Conservation (phyloP, 2,113 vertebrate genomes). For the Alethe diademata region DNA sequence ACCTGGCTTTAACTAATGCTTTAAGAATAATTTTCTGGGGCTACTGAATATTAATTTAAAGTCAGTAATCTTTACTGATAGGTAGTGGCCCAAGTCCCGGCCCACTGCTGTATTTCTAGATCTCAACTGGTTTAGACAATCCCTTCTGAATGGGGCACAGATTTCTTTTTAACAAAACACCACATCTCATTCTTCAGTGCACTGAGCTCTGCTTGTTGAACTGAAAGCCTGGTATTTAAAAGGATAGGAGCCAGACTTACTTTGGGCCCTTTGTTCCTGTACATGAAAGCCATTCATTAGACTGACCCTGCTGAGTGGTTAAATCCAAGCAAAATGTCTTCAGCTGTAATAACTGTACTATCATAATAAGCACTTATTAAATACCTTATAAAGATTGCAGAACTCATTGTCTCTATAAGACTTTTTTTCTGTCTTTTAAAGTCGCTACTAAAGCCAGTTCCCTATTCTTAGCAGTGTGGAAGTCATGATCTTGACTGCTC, state of each 20-base stretch:
- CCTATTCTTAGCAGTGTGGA: background rate
- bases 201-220: background rate
- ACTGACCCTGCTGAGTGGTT: background rate
- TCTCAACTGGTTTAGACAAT: background rate
- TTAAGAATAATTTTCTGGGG: background rate
- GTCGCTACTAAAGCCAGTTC: background rate
- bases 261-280: background rate
- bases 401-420: background rate
- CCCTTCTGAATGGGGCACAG: background rate
- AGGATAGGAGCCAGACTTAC: background rate
- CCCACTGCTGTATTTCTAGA: background rate
- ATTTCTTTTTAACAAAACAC: background rate
- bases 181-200: background rate
- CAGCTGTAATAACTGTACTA: background rate
- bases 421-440: background rate
- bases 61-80: background rate
- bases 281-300: constrained; percentile 34
- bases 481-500: background rate
- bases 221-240: background rate
- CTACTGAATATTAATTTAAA: background rate
- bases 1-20: background rate
- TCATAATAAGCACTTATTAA: background rate
- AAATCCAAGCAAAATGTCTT: constrained; percentile 26
- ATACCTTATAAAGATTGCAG: background rate
- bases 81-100: background rate